Evolutionary conservation across 2,888 invertebrate species (phyloP).

Genomic region (Willowsia nigromaculata): DNA sequence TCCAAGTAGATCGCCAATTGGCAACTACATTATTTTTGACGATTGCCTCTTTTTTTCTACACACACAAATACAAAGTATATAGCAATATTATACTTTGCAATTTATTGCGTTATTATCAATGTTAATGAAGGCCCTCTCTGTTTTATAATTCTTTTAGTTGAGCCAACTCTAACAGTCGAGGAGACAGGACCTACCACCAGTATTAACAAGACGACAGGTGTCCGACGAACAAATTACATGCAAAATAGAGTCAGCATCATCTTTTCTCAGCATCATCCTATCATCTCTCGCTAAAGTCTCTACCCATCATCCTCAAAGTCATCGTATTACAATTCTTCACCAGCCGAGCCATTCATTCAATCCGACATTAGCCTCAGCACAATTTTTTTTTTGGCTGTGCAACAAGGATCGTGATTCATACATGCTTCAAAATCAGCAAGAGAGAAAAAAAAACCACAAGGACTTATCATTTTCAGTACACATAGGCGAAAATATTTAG

Average conservation of each 20-base stretch:
- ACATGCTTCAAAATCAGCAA: slow-evolving; percentile 39
- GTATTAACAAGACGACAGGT: slow-evolving; percentile 64
- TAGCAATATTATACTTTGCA: background rate
- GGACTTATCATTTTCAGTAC: slow-evolving; percentile 19
- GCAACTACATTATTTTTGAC: slow-evolving; percentile 15
- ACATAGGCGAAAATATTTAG: slow-evolving; percentile 25
- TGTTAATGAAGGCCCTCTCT: slow-evolving; percentile 39
- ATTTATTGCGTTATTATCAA: slow-evolving; percentile 21
- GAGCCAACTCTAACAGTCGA: slow-evolving; percentile 37
- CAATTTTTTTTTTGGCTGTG: slow-evolving; percentile 37
- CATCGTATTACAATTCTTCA: slow-evolving; percentile 32
- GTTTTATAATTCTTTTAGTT: slow-evolving; percentile 48
- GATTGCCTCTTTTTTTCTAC: background rate
- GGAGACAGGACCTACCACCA: slow-evolving; percentile 46
- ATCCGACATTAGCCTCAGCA: slow-evolving; percentile 17
- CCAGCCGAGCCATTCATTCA: slow-evolving; percentile 36
- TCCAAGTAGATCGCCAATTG: slow-evolving; percentile 51
- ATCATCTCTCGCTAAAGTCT: background rate
- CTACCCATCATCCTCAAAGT: background rate
- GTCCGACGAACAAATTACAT: slow-evolving; percentile 64
- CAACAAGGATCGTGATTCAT: slow-evolving; percentile 47
- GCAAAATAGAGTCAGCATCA: slow-evolving; percentile 43
- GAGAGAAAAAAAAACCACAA: slow-evolving; percentile 58
- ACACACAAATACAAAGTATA: background rate
- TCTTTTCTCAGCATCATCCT: slow-evolving; percentile 5